Evolutionary conservation across 2,113 vertebrate genomes (phyloP).

Genomic region (Nansenia antarctica): DNA sequence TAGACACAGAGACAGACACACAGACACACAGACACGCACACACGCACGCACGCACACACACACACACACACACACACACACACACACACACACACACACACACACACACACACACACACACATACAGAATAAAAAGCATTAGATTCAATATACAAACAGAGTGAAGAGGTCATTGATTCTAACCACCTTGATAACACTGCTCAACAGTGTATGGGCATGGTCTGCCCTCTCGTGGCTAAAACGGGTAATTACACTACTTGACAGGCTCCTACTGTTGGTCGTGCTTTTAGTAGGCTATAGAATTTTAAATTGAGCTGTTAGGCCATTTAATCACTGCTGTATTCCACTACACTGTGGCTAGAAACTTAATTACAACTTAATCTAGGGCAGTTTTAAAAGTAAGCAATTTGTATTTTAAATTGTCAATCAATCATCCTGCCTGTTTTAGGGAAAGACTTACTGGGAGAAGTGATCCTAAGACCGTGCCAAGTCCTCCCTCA

Average conservation of each 20-base stretch:
- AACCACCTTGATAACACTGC: background rate
- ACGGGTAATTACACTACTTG: background rate
- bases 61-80: background rate
- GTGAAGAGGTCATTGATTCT: background rate
- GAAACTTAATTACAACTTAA: too few species aligned
- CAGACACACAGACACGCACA: background rate
- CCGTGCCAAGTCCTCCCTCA: too few species aligned
- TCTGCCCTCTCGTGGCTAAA: too few species aligned
- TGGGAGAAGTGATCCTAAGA: too few species aligned
- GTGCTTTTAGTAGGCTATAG: too few species aligned
- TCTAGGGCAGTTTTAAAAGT: too few species aligned
- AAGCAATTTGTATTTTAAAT: too few species aligned
- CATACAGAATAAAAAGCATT: slow-evolving; percentile 19
- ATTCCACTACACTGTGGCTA: too few species aligned
- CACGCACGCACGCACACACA: background rate
- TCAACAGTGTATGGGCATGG: background rate
- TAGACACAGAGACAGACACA: slow-evolving; percentile 18
- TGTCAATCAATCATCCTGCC: too few species aligned
- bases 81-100: background rate
- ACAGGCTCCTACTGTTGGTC: background rate
- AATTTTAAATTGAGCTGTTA: too few species aligned
- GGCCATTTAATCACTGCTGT: too few species aligned
- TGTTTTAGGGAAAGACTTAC: too few species aligned
- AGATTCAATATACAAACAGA: slow-evolving; percentile 32
- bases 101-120: background rate